Evolutionary conservation across 1,140 invertebrate species (phyloP).

Genomic region (Nephotettix cincticeps): DNA sequence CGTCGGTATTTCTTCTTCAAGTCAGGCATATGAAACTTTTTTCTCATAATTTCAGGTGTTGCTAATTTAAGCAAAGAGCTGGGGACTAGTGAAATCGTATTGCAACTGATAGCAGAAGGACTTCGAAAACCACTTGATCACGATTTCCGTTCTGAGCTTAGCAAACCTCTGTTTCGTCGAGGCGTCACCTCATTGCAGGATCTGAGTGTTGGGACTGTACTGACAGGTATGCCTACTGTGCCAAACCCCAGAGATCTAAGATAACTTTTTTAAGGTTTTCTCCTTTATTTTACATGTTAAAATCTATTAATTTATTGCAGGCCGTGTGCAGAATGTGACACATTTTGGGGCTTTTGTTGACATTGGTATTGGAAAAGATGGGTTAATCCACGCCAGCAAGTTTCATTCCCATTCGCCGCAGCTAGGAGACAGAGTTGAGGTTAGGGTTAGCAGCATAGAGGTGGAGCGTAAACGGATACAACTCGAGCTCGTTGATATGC

Average conservation of each 20-base stretch:
- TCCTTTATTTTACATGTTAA: too few species aligned
- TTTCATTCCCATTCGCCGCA: constrained; percentile 58
- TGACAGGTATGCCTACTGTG: constrained; percentile 54
- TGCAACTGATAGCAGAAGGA: constrained; percentile 65
- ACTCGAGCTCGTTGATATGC: constrained; percentile 37
- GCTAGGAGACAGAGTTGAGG: constrained; percentile 70
- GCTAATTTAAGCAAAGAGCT: constrained; percentile 50
- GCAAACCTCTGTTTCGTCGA: constrained; percentile 66
- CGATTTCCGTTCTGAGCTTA: constrained; percentile 63
- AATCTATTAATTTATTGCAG: too few species aligned
- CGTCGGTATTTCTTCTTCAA: too few species aligned
- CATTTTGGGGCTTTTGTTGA: constrained; percentile 91
- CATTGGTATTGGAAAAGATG: constrained; percentile 75
- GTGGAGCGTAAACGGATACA: constrained; percentile 43
- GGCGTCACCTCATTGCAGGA: constrained; percentile 60
- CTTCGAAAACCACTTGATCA: constrained; percentile 61
- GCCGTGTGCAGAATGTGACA: constrained; percentile 77
- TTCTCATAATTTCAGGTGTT: constrained; percentile 31
- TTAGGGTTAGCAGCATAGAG: constrained; percentile 49
- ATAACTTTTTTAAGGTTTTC: too few species aligned
- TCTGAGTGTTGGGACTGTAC: constrained; percentile 52
- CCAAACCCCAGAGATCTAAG: too few species aligned
- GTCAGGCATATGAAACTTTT: too few species aligned
- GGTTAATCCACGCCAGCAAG: constrained; percentile 69
- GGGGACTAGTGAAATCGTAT: constrained; percentile 52